Percentiles rank a stretch among this genome's conserved stretches.
phyloP scores from a whole-genome alignment of 1,140 invertebrate species.

The Sitodiplosis mosellana region DNA sequence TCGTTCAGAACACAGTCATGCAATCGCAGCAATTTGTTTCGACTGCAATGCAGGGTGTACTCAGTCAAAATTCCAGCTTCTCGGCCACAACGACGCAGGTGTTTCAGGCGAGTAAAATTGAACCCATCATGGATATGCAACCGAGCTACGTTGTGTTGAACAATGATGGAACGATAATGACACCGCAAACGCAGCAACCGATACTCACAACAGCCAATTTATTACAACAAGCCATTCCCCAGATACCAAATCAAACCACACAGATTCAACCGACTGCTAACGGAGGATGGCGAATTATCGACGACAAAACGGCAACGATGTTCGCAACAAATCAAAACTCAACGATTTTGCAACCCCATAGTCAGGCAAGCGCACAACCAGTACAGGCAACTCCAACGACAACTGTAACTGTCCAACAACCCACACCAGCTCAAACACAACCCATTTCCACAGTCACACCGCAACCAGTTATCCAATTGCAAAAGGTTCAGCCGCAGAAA shows the following conservation, averaged over 20 bases:
- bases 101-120: slow-evolving; percentile 63
- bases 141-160: slow-evolving; percentile 53
- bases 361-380: too few species aligned
- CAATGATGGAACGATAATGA: slow-evolving; percentile 17
- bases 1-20: slow-evolving; percentile 71
- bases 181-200: slow-evolving; percentile 6
- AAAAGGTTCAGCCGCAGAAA: slow-evolving; percentile 14
- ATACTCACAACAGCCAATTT: slow-evolving; percentile 15
- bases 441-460: background rate
- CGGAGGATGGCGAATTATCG: slow-evolving; percentile 1
- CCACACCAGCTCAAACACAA: slow-evolving; percentile 2
- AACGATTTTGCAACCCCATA: too few species aligned
- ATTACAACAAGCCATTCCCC: slow-evolving; percentile 7
- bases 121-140: slow-evolving; percentile 53
- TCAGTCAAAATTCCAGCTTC: slow-evolving; percentile 58
- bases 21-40: slow-evolving; percentile 64
- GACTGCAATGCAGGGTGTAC: slow-evolving; percentile 51
- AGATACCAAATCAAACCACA: slow-evolving; percentile 9
- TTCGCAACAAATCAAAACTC: too few species aligned
- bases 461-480: slow-evolving; percentile 11
- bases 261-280: slow-evolving; percentile 7
- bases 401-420: slow-evolving; percentile 1
- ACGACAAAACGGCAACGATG: background rate
- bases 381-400: background rate
- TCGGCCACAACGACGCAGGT: slow-evolving; percentile 63